A percentile compares a stretch with the other conserved stretches of the same genome.
These are phyloP conservation scores for Thalassoma bifasciatum DNA, from an alignment of 2,113 vertebrate species.

Conservation along the genomic window DNA sequence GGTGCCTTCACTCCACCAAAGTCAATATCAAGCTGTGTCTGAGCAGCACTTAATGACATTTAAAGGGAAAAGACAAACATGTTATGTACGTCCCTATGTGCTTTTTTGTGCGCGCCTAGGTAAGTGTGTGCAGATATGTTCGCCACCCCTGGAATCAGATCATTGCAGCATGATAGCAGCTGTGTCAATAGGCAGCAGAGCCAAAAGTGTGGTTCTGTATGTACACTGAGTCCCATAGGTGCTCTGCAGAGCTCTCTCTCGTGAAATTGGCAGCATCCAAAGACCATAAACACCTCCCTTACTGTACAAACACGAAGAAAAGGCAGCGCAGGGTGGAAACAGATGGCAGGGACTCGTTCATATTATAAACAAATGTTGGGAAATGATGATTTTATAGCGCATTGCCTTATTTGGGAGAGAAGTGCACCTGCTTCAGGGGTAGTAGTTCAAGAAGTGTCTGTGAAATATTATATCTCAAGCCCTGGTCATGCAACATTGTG, in stretches of 20 bases:
- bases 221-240: conserved; percentile 52
- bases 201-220: conserved; percentile 67
- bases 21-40: conserved; percentile 59
- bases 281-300: conserved; percentile 68
- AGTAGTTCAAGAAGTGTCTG: conserved; percentile 22
- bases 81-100: conserved; percentile 20
- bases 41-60: conserved; percentile 60
- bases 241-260: conserved; percentile 50
- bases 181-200: conserved; percentile 75
- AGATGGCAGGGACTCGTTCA: conserved; percentile 58
- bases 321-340: conserved; percentile 56
- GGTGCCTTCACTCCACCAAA: conserved; percentile 35
- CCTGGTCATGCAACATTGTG: conserved; percentile 16
- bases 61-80: conserved; percentile 60
- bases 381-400: conserved; percentile 54
- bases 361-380: conserved; percentile 50
- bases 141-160: conserved; percentile 64
- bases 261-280: conserved; percentile 68
- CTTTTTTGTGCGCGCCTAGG: conserved; percentile 29
- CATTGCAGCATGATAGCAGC: conserved; percentile 73
- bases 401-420: conserved; percentile 47
- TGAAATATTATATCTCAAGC: conserved; percentile 36
- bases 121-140: conserved; percentile 51
- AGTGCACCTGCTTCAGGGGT: conserved; percentile 69
- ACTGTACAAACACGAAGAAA: conserved; percentile 71